These are phyloP conservation scores for Leptinotarsa tumamoca DNA, from an alignment of 2,888 invertebrate genomes.

Conservation along the genomic window DNA sequence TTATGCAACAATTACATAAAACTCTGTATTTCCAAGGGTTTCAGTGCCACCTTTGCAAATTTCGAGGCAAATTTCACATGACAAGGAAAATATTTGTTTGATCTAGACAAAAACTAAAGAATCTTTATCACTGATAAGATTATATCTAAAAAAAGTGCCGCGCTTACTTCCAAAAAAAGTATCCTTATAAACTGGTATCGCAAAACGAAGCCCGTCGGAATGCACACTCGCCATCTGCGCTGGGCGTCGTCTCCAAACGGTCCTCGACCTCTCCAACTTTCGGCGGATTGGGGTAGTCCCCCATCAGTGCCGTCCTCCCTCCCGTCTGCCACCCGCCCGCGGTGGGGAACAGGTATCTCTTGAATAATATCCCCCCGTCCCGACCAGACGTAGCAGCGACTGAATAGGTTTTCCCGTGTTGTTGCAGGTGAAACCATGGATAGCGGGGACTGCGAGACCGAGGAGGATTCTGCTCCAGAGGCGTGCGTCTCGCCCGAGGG, in stretches of 20 bases:
- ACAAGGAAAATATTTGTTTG: neutral
- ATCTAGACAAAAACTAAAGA: neutral
- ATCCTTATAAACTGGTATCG: neutral
- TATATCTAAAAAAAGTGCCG: neutral
- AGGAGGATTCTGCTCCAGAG: constrained; percentile 65
- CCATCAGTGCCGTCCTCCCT: constrained; percentile 11
- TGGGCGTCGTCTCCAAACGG: constrained; percentile 10
- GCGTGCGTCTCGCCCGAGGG: constrained; percentile 63
- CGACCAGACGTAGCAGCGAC: neutral
- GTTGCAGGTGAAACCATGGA: constrained; percentile 58
- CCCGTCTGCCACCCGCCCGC: neutral
- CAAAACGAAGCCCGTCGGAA: neutral
- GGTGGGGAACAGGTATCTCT: constrained; percentile 40
- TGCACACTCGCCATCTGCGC: constrained; percentile 7
- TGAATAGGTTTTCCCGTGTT: constrained; percentile 18
- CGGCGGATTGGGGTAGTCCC: constrained; percentile 40
- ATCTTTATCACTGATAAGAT: neutral
- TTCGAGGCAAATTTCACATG: too few species aligned
- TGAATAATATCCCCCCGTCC: neutral
- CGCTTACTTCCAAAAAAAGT: neutral
- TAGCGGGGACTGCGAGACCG: constrained; percentile 63
- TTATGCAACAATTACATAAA: too few species aligned
- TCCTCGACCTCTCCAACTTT: constrained; percentile 42
- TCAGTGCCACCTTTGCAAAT: too few species aligned
- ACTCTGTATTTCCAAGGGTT: too few species aligned